Evolutionary conservation across 2,797 vertebrate species (phyloP).

Genomic region (Pseudocheirus occidentalis): DNA sequence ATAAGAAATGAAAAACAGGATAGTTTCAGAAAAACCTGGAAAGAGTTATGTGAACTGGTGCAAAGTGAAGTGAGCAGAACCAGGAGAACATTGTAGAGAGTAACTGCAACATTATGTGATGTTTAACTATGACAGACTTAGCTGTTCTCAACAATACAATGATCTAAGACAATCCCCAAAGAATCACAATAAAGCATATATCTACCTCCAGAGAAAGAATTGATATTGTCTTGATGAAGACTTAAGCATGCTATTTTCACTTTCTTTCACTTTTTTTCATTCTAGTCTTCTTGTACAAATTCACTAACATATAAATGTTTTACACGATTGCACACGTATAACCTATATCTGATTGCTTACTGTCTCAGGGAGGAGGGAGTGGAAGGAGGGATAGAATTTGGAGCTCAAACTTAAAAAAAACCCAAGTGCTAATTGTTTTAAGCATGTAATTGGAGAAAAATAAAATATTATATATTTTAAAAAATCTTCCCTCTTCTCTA

Average conservation of each 20-base stretch:
- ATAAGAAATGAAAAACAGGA: neutral
- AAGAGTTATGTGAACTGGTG: neutral
- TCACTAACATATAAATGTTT: neutral
- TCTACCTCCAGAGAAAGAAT: neutral
- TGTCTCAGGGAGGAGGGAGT: neutral
- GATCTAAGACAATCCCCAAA: neutral
- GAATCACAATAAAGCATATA: neutral
- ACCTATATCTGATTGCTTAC: neutral
- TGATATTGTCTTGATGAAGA: neutral
- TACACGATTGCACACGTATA: neutral
- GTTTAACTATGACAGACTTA: neutral
- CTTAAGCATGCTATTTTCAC: neutral
- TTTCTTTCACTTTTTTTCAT: neutral
- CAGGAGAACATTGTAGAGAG: neutral
- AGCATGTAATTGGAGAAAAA: neutral
- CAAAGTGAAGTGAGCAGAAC: neutral
- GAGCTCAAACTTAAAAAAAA: neutral
- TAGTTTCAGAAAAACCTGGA: neutral
- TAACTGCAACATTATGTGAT: neutral
- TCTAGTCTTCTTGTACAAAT: neutral
- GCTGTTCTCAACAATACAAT: neutral
- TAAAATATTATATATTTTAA: neutral
- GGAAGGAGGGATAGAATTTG: neutral
- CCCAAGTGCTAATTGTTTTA: neutral
- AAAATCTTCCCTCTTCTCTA: conserved; percentile 28